Evolutionary conservation across 2,888 invertebrate genomes (phyloP).

Genomic region (Mythimna lalbum): DNA sequence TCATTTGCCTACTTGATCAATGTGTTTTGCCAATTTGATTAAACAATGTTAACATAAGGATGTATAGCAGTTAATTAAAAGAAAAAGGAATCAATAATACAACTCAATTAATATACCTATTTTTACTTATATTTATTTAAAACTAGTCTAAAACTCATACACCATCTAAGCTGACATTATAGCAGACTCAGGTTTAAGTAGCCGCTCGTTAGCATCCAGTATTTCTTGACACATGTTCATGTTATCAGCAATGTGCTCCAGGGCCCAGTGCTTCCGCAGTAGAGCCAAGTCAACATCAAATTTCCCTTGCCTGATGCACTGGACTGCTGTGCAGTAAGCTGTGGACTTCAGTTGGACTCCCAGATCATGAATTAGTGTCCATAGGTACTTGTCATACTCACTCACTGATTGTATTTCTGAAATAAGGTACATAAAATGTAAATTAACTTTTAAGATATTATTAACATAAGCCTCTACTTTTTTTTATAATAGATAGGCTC

Average conservation of each 20-base stretch:
- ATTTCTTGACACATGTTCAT: constrained; percentile 90
- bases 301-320: constrained; percentile 95
- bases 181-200: constrained; percentile 84
- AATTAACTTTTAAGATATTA: background rate
- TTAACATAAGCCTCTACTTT: no score
- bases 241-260: constrained; percentile 93
- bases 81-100: background rate
- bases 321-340: constrained; percentile 95
- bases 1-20: background rate
- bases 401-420: constrained; percentile 97
- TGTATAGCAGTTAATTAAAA: background rate
- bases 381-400: constrained; percentile 95
- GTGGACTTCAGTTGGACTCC: constrained; percentile 94
- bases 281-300: constrained; percentile 95
- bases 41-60: background rate
- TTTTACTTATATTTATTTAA: constrained; percentile 42
- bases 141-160: constrained; percentile 28
- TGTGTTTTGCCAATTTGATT: background rate
- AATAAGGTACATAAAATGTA: constrained; percentile 63
- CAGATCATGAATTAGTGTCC: constrained; percentile 95
- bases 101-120: constrained; percentile 20
- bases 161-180: constrained; percentile 67
- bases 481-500: no score
- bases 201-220: constrained; percentile 85
- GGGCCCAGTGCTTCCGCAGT: constrained; percentile 95